Base-by-base conservation (phyloP, 2,888 invertebrate genomes). In the Lutraria lutraria region DNA sequence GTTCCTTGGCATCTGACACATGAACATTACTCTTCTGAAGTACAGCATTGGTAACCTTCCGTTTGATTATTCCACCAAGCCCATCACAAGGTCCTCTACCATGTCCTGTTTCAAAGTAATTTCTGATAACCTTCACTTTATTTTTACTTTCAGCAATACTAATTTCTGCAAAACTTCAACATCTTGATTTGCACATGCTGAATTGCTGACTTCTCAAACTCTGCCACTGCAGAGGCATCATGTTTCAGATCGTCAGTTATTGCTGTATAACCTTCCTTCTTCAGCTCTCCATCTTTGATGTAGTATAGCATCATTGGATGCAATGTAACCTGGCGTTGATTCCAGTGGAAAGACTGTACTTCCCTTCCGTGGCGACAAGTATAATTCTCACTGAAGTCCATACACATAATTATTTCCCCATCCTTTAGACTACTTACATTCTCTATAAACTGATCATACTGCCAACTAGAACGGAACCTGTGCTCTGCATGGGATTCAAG, bases 381-480 rank as follows among this genome's bases (percentile, higher is more conserved):
- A 31, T 88, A 89, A 21, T 86, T 86, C 68, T 89, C 89, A 60
- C 79, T 79, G 29, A 86, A 86, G 34, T 83, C 89, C 86, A 89
- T 86, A 25, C 86, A 83, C 82, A 83, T 88, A 0, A 86, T 79
- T n/a, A 85, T 0, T 53, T 53, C 53, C 53, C 53, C 53, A 12
- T 53, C 53, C 10, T 53, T 53, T 53, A 53, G 53, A 53, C 53
- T 15, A 15, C 15, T 8, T 53, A 15, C 15, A 53, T 53, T 53
- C 15, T 53, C 15, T 15, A 8, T 53, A 15, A 53, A 53, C 53
- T 53, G 53, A 15, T 15, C 53, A 53, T 53, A 53, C 15, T 53
- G 53, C 53, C 53, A 53, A 53, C 15, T 53, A 53, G 53, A 8
- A 53, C 53, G 53, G 15, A 53, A 53, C 53, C 8, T 15, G 15